Percentiles rank a stretch among this genome's conserved stretches.
These are phyloP conservation scores for Halisarca cf. caerulea DNA, from an alignment of 37 sponge, comb jelly and placozoan genomes.

Conservation along the genomic window DNA sequence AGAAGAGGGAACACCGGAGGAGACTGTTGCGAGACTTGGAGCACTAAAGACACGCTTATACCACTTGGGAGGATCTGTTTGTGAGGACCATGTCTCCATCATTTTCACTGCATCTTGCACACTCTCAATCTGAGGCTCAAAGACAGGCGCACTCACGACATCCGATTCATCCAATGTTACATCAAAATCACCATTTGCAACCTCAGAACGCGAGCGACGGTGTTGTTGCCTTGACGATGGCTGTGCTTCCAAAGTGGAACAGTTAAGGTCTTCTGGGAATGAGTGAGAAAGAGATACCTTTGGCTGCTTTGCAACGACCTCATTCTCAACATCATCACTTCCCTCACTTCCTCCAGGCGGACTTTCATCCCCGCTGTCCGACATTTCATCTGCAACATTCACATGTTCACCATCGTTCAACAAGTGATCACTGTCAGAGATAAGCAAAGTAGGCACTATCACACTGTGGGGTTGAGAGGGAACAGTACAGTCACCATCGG, in stretches of 20 bases:
- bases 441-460: no score
- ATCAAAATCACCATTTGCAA: slow-evolving; percentile 37
- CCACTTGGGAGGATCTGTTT: neutral
- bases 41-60: slow-evolving; percentile 5
- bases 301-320: neutral
- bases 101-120: slow-evolving; percentile 72
- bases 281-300: slow-evolving; percentile 12
- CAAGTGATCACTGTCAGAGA: neutral
- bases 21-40: neutral
- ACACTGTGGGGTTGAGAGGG: no score
- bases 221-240: slow-evolving; percentile 8
- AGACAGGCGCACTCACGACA: slow-evolving; percentile 20
- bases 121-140: slow-evolving; percentile 58
- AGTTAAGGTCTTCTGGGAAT: slow-evolving; percentile 9
- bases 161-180: slow-evolving; percentile 60
- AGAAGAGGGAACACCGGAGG: neutral
- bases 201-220: slow-evolving; percentile 8
- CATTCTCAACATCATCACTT: neutral
- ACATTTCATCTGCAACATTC: neutral
- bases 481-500: no score
- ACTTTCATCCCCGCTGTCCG: neutral
- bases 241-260: neutral
- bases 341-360: neutral
- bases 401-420: neutral
- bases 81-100: slow-evolving; percentile 46